phyloP scores from a whole-genome alignment of 2,113 vertebrate species.

The Oplegnathus fasciatus region DNA sequence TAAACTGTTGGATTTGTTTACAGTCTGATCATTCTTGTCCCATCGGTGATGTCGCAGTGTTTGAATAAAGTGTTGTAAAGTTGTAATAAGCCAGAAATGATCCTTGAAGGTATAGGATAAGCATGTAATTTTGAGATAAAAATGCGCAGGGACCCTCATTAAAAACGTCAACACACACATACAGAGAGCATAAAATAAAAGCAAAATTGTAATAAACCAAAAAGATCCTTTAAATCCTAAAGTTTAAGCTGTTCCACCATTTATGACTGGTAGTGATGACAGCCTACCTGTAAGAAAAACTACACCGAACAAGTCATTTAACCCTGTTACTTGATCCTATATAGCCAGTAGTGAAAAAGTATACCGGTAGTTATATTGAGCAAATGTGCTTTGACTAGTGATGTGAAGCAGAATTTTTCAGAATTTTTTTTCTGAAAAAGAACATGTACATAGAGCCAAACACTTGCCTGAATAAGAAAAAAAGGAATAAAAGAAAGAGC shows the following conservation, averaged over 20 bases:
- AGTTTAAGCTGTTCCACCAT: neutral
- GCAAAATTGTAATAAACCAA: neutral
- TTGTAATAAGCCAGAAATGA: neutral
- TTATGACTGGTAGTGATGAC: neutral
- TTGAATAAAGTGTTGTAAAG: too few relatives aligned
- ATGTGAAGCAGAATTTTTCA: conserved; percentile 8
- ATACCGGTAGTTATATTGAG: neutral
- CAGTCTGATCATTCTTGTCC: neutral
- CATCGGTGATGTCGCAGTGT: neutral
- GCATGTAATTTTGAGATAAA: conserved; percentile 11
- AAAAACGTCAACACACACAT: conserved; percentile 20
- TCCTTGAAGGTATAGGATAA: neutral
- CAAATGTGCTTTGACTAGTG: neutral
- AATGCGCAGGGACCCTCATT: conserved; percentile 23
- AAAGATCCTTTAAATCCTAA: neutral
- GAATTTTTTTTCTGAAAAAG: neutral
- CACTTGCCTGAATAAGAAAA: conserved; percentile 9
- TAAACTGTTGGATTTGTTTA: neutral
- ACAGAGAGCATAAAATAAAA: neutral
- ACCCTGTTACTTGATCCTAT: conserved; percentile 10
- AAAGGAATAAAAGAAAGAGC: conserved; percentile 32
- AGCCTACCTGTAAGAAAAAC: neutral
- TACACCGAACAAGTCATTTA: neutral
- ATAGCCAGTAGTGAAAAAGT: neutral
- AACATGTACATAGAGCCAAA: conserved; percentile 29